phyloP scores from a whole-genome alignment of 2,113 vertebrate genomes.

The Amia ocellicauda region DNA sequence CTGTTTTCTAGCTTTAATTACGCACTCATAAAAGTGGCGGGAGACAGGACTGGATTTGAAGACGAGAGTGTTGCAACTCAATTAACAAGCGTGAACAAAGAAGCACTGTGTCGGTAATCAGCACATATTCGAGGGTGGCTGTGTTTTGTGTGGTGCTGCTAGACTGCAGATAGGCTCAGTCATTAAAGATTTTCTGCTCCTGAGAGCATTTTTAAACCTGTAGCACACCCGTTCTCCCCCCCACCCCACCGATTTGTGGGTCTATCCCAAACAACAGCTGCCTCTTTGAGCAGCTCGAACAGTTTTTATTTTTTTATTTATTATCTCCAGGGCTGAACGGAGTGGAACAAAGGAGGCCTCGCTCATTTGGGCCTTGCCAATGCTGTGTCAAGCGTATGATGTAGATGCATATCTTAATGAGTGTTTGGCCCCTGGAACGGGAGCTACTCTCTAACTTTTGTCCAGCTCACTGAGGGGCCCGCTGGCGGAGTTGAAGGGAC shows the following conservation, averaged over 20 bases:
- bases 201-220: conserved; percentile 57
- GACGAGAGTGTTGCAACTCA: conserved; percentile 41
- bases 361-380: conserved; percentile 42
- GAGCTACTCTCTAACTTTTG: conserved; percentile 51
- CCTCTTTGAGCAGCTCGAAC: background rate
- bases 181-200: conserved; percentile 57
- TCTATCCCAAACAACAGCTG: no score
- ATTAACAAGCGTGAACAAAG: conserved; percentile 60
- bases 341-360: conserved; percentile 47
- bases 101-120: conserved; percentile 56
- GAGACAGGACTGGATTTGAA: conserved; percentile 16
- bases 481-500: conserved; percentile 31
- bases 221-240: conserved; percentile 24
- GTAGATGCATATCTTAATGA: conserved; percentile 52
- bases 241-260: no score
- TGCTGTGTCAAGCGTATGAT: conserved; percentile 45
- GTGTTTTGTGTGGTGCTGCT: conserved; percentile 50
- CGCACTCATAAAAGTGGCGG: conserved; percentile 36
- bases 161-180: conserved; percentile 54
- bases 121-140: conserved; percentile 51
- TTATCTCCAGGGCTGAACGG: conserved; percentile 41
- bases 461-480: conserved; percentile 49
- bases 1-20: conserved; percentile 50
- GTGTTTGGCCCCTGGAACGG: conserved; percentile 43
- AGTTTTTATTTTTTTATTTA: conserved; percentile 29